These are phyloP conservation scores for Aporophyla nigra DNA, from an alignment of 2,888 invertebrate species.

Conservation along the genomic window DNA sequence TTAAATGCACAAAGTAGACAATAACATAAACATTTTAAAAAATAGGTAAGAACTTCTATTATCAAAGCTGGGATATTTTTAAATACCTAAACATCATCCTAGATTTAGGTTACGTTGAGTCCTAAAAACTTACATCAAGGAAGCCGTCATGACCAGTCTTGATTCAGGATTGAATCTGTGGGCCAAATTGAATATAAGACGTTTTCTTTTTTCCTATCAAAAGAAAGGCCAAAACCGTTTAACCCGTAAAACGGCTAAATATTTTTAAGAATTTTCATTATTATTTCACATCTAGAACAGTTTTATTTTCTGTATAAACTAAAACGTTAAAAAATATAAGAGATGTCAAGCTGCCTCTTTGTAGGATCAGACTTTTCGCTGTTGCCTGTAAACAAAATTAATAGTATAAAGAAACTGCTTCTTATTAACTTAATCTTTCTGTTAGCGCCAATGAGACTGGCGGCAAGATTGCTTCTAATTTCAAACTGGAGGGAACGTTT, in stretches of 20 bases:
- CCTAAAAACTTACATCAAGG: background rate
- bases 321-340: constrained; percentile 29
- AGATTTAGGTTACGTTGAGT: background rate
- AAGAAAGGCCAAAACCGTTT: constrained; percentile 18
- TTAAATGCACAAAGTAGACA: too few relatives aligned
- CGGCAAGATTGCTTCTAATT: background rate
- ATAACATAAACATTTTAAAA: background rate
- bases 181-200: constrained; percentile 22
- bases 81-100: background rate
- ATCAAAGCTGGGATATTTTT: background rate
- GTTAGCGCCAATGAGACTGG: constrained; percentile 3
- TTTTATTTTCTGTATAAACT: constrained; percentile 25
- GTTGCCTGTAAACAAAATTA: constrained; percentile 28
- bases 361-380: constrained; percentile 3
- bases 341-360: constrained; percentile 34
- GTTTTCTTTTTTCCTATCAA: constrained; percentile 21
- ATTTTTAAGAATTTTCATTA: constrained; percentile 10
- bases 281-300: constrained; percentile 24
- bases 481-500: background rate
- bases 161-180: constrained; percentile 15
- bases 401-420: constrained; percentile 23
- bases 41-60: background rate
- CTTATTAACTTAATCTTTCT: constrained; percentile 23
- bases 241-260: constrained; percentile 17
- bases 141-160: background rate